These are phyloP conservation scores for Drosophila kepulauana DNA, from an alignment of 1,140 invertebrate species.

Conservation along the genomic window DNA sequence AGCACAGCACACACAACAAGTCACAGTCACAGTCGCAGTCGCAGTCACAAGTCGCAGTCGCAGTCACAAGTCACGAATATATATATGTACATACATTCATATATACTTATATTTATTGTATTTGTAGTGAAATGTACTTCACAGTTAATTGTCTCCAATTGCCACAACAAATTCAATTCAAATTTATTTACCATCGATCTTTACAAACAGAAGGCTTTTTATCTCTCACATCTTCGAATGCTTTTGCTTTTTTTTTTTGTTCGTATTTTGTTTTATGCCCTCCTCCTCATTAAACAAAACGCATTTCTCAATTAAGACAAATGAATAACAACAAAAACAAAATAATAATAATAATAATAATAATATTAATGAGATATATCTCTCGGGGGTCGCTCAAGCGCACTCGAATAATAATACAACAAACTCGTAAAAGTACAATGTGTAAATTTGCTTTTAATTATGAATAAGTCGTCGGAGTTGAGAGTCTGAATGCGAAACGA, in stretches of 20 bases:
- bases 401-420: not conserved
- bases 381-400: constrained; percentile 12
- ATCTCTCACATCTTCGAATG: not conserved
- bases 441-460: constrained; percentile 53
- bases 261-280: too few species aligned
- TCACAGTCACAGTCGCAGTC: constrained; percentile 13
- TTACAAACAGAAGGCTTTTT: constrained; percentile 27
- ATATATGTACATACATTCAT: too few species aligned
- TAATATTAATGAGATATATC: constrained; percentile 25
- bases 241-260: not conserved
- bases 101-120: not conserved
- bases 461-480: constrained; percentile 13
- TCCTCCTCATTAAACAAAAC: constrained; percentile 43
- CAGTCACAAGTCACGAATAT: constrained; percentile 1
- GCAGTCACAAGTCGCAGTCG: constrained; percentile 15
- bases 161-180: constrained; percentile 71
- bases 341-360: constrained; percentile 3
- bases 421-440: constrained; percentile 47
- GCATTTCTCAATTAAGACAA: constrained; percentile 56
- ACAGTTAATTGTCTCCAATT: constrained; percentile 81
- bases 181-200: constrained; percentile 65
- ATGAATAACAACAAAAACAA: constrained; percentile 35
- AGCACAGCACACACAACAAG: constrained; percentile 34
- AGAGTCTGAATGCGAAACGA: not conserved
- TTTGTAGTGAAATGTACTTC: constrained; percentile 74